phyloP scores from a whole-genome alignment of 2,113 vertebrate genomes.

The Lucifuga dentata region DNA sequence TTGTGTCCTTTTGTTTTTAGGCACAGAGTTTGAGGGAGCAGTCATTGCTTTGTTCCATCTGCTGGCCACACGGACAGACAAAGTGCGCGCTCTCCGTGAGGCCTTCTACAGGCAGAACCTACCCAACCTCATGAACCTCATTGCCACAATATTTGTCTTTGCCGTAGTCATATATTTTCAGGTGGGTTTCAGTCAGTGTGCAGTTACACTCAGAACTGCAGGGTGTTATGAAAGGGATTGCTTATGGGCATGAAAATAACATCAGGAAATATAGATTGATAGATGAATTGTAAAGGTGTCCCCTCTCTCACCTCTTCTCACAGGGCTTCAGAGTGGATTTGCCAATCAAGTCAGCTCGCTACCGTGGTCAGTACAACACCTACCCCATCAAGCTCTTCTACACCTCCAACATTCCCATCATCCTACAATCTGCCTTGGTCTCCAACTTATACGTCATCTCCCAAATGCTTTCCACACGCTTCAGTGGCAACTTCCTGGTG shows the following conservation, averaged over 20 bases:
- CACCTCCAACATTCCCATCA: slow-evolving; percentile 99
- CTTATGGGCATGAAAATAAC: neutral
- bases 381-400: slow-evolving; percentile 99
- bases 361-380: slow-evolving; percentile 98
- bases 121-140: slow-evolving; percentile 98
- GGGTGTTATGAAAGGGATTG: neutral
- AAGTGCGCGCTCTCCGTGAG: slow-evolving; percentile 96
- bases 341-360: slow-evolving; percentile 98
- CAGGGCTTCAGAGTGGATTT: slow-evolving; percentile 99
- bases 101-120: slow-evolving; percentile 99
- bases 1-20: slow-evolving; percentile 69
- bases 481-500: slow-evolving; percentile 97
- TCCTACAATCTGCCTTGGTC: slow-evolving; percentile 96
- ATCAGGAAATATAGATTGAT: neutral
- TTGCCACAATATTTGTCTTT: slow-evolving; percentile 97
- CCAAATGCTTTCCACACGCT: slow-evolving; percentile 98
- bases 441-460: slow-evolving; percentile 99
- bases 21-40: slow-evolving; percentile 97
- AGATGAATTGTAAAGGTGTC: neutral
- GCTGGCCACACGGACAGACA: slow-evolving; percentile 96
- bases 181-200: slow-evolving; percentile 79
- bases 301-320: neutral
- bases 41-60: slow-evolving; percentile 98
- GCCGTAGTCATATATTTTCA: slow-evolving; percentile 99
- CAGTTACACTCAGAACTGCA: neutral